Conservation (phyloP, 2,888 invertebrate species). For the Lathronympha strigana region DNA sequence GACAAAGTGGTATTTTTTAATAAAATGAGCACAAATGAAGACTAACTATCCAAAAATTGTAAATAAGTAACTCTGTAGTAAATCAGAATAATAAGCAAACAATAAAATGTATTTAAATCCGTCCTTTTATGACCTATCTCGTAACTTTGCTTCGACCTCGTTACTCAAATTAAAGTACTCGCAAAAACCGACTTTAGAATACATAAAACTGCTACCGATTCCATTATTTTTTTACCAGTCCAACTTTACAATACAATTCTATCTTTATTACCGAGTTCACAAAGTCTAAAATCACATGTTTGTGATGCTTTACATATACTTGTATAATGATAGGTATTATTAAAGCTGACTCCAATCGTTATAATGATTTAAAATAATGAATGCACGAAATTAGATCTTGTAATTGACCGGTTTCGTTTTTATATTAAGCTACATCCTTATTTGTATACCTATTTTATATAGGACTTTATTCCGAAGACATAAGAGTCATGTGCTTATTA, state of each 20-base stretch:
- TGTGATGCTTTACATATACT: neutral
- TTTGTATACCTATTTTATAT: neutral
- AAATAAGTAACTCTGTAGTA: no score
- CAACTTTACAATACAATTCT: neutral
- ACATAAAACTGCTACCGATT: conserved; percentile 33
- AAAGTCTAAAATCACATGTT: neutral
- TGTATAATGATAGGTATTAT: conserved; percentile 28
- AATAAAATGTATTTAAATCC: conserved; percentile 25
- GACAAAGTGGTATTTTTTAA: no score
- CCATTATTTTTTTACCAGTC: conserved; percentile 13
- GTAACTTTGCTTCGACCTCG: conserved; percentile 33
- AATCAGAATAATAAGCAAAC: conserved; percentile 7
- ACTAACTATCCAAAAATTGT: no score
- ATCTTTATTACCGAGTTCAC: neutral
- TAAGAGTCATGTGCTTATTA: neutral
- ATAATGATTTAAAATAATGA: conserved; percentile 38
- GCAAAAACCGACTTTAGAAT: conserved; percentile 41
- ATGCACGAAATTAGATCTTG: conserved; percentile 37
- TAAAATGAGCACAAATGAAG: no score
- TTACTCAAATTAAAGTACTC: conserved; percentile 23
- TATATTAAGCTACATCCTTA: conserved; percentile 1
- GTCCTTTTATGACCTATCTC: conserved; percentile 33
- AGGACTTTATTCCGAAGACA: neutral
- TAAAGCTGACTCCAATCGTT: conserved; percentile 35
- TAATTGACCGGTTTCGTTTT: conserved; percentile 38